phyloP scores from a whole-genome alignment of 2,113 vertebrate species.

The Gadus macrocephalus region DNA sequence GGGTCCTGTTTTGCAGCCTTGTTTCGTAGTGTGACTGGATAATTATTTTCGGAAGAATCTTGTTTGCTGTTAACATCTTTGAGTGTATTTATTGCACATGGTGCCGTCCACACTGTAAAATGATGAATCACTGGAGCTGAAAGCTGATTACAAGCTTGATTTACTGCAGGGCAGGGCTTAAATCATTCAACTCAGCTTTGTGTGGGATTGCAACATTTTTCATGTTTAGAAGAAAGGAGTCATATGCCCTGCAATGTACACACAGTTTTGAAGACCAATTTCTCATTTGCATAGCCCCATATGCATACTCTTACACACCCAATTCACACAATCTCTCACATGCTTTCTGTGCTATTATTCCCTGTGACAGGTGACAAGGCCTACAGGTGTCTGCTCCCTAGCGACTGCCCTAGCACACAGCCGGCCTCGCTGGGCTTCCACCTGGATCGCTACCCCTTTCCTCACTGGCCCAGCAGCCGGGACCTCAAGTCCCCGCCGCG shows the following conservation, averaged over 20 bases:
- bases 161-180: slow-evolving; percentile 98
- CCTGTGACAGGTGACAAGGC: slow-evolving; percentile 84
- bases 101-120: slow-evolving; percentile 90
- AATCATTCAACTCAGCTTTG: slow-evolving; percentile 98
- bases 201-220: slow-evolving; percentile 93
- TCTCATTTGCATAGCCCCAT: slow-evolving; percentile 42
- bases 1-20: slow-evolving; percentile 54
- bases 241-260: slow-evolving; percentile 84
- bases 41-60: slow-evolving; percentile 95
- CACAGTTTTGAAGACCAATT: slow-evolving; percentile 63
- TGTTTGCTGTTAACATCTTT: slow-evolving; percentile 89
- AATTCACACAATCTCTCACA: slow-evolving; percentile 58
- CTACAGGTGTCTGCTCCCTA: slow-evolving; percentile 88
- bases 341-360: slow-evolving; percentile 53
- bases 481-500: slow-evolving; percentile 74
- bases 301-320: slow-evolving; percentile 25
- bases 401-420: slow-evolving; percentile 85
- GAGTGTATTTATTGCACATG: slow-evolving; percentile 90
- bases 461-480: slow-evolving; percentile 81
- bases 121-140: slow-evolving; percentile 98
- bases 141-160: slow-evolving; percentile 99
- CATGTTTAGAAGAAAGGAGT: slow-evolving; percentile 90
- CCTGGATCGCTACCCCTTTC: slow-evolving; percentile 85
- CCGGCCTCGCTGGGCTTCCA: slow-evolving; percentile 87
- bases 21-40: slow-evolving; percentile 67